Evolutionary conservation across 2,888 invertebrate species (phyloP).

Genomic region (Cactoblastis cactorum): DNA sequence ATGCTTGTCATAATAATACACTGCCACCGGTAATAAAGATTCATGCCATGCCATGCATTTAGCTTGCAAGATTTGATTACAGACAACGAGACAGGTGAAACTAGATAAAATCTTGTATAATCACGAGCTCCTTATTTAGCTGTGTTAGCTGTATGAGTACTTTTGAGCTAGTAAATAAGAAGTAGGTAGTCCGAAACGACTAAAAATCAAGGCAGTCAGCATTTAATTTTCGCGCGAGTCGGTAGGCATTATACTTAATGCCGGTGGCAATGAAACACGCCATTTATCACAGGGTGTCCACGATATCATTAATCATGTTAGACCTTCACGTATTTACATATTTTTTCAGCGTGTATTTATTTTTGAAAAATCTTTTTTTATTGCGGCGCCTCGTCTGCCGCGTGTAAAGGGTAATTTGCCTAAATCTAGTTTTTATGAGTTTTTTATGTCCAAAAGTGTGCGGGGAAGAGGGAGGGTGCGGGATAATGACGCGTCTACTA

Average conservation of each 20-base stretch:
- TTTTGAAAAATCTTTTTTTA: slow-evolving; percentile 25
- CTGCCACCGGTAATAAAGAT: too few relatives aligned
- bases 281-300: slow-evolving; percentile 27
- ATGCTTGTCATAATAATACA: too few relatives aligned
- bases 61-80: too few relatives aligned
- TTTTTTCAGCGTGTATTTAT: slow-evolving; percentile 23
- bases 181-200: neutral
- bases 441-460: neutral
- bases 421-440: slow-evolving; percentile 18
- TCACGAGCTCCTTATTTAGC: too few relatives aligned
- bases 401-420: slow-evolving; percentile 11
- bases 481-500: neutral
- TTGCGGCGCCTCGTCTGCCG: slow-evolving; percentile 18
- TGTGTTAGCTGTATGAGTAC: too few relatives aligned
- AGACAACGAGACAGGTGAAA: too few relatives aligned
- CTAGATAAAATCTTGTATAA: too few relatives aligned
- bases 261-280: slow-evolving; percentile 18
- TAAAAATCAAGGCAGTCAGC: neutral
- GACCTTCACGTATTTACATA: slow-evolving; percentile 28
- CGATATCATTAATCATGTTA: slow-evolving; percentile 27
- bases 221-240: slow-evolving; percentile 11
- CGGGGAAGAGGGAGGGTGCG: neutral
- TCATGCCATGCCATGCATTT: too few relatives aligned
- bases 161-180: too few relatives aligned
- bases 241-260: slow-evolving; percentile 18